Conservation (phyloP, 2,888 invertebrate species). For the Monochamus alternatus region DNA sequence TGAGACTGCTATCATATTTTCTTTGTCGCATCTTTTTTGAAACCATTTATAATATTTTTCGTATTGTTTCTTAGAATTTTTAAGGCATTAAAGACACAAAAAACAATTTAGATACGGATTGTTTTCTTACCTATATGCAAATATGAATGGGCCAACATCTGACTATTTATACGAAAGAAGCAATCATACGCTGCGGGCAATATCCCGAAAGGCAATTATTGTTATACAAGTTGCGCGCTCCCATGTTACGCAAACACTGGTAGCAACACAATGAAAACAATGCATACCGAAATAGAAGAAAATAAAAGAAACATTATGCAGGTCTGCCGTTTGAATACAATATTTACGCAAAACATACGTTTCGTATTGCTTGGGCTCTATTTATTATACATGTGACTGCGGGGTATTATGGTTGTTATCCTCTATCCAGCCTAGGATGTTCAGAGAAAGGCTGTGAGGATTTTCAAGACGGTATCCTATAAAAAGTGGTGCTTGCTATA, state of each 20-base stretch:
- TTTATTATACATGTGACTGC: conserved; percentile 25
- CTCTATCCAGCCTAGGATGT: background rate
- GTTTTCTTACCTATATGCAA: too few relatives aligned
- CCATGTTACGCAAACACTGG: background rate
- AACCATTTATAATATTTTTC: too few relatives aligned
- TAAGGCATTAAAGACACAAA: too few relatives aligned
- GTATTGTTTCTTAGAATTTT: too few relatives aligned
- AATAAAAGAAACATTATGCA: conserved; percentile 16
- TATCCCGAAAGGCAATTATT: background rate
- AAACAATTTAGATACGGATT: background rate
- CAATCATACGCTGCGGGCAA: background rate
- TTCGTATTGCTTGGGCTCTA: conserved; percentile 13
- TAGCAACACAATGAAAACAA: conserved; percentile 13
- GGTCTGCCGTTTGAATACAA: conserved; percentile 16
- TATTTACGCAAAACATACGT: conserved; percentile 22
- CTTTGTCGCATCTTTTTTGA: too few relatives aligned
- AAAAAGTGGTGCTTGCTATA: background rate
- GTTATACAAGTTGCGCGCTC: background rate
- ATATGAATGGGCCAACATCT: background rate
- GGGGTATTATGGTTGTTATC: conserved; percentile 12
- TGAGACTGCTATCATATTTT: too few relatives aligned
- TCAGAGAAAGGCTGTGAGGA: background rate
- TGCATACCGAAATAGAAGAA: conserved; percentile 14
- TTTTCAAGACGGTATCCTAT: background rate
- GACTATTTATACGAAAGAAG: too few relatives aligned